phyloP scores from a whole-genome alignment of 2,888 invertebrate genomes.

The Apamea crenata region DNA sequence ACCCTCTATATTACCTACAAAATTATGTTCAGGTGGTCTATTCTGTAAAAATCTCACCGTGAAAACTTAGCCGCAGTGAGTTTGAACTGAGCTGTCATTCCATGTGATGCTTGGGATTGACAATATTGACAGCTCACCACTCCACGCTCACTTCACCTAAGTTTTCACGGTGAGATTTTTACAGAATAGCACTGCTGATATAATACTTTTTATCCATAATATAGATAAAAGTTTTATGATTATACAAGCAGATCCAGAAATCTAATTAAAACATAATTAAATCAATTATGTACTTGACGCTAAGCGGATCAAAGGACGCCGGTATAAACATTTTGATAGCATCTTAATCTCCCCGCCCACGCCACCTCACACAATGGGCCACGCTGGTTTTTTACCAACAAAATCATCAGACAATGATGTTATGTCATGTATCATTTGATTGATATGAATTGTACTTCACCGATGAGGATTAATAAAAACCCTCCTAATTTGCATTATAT shows the following conservation, averaged over 20 bases:
- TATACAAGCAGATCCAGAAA: constrained; percentile 7
- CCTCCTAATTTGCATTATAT: constrained; percentile 59
- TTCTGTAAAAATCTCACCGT: not conserved
- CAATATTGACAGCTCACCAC: not conserved
- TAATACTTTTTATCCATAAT: not conserved
- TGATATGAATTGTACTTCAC: constrained; percentile 80
- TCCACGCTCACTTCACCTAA: not conserved
- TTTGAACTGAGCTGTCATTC: not conserved
- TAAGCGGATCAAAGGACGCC: constrained; percentile 79
- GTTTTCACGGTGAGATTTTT: not conserved
- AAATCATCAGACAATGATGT: constrained; percentile 83
- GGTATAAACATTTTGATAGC: constrained; percentile 81
- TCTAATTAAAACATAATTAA: constrained; percentile 70
- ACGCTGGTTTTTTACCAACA: constrained; percentile 73
- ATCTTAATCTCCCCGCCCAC: constrained; percentile 86
- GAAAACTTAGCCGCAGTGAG: not conserved
- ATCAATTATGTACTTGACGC: constrained; percentile 68
- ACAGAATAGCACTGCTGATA: not conserved
- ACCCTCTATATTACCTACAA: not conserved
- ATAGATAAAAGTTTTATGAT: not conserved
- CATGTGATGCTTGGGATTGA: not conserved
- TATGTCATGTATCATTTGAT: constrained; percentile 86
- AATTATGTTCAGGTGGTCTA: not conserved
- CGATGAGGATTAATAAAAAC: constrained; percentile 68
- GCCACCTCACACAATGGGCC: constrained; percentile 75